These are phyloP conservation scores for Philonicus albiceps DNA, from an alignment of 2,888 invertebrate species.

Conservation along the genomic window DNA sequence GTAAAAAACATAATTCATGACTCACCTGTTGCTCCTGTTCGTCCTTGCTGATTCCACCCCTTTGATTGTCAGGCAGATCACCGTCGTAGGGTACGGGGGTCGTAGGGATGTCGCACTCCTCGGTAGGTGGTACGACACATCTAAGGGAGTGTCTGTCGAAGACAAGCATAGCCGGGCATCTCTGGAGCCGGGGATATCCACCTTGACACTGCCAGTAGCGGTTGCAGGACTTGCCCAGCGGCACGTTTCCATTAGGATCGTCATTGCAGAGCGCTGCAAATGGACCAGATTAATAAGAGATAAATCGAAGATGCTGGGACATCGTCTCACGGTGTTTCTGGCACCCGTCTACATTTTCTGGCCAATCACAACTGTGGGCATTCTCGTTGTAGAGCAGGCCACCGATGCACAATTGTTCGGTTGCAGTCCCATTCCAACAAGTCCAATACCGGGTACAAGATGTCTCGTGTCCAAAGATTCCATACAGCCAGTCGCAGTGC, in stretches of 20 bases:
- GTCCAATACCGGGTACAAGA: constrained; percentile 94
- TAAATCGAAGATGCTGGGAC: constrained; percentile 8
- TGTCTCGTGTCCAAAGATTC: constrained; percentile 92
- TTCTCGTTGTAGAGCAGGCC: constrained; percentile 90
- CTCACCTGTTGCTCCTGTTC: constrained; percentile 46
- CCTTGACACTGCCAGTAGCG: constrained; percentile 95
- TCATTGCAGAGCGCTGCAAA: constrained; percentile 84
- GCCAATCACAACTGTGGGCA: constrained; percentile 93
- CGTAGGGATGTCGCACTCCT: constrained; percentile 86
- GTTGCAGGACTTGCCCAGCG: constrained; percentile 91
- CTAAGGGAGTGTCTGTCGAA: constrained; percentile 83
- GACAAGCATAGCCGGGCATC: constrained; percentile 90
- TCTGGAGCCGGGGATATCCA: constrained; percentile 88
- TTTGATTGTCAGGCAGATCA: constrained; percentile 53
- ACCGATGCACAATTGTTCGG: constrained; percentile 90
- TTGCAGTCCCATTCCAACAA: constrained; percentile 93
- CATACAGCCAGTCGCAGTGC: constrained; percentile 92
- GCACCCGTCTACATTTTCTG: constrained; percentile 90
- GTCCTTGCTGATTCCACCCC: constrained; percentile 42
- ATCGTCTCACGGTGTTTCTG: constrained; percentile 88
- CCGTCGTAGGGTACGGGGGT: constrained; percentile 73
- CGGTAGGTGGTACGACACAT: constrained; percentile 89
- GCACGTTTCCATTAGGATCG: constrained; percentile 89
- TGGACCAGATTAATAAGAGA: constrained; percentile 7
- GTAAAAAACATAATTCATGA: background rate